Evolutionary conservation across 1,140 invertebrate genomes (phyloP).

Genomic region (Propsilocerus akamusi): DNA sequence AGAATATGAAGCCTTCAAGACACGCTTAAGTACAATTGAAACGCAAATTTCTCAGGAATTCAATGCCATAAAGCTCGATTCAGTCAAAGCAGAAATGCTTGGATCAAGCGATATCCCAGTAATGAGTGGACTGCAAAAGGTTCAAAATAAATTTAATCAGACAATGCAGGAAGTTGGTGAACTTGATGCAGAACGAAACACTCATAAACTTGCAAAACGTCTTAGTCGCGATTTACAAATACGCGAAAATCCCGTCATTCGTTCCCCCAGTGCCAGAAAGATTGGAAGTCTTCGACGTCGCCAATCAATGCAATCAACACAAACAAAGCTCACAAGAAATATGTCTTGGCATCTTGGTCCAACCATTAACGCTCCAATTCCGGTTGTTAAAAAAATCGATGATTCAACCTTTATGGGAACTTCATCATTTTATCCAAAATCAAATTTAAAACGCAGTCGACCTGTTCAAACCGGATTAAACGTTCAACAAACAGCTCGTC

Average conservation of each 20-base stretch:
- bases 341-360: conserved; percentile 16
- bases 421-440: conserved; percentile 3
- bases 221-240: conserved; percentile 55
- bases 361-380: neutral
- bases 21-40: conserved; percentile 47
- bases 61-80: conserved; percentile 25
- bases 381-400: too few relatives aligned
- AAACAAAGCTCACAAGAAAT: conserved; percentile 14
- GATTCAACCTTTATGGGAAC: too few relatives aligned
- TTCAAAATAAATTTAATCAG: conserved; percentile 50
- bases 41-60: conserved; percentile 46
- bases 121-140: conserved; percentile 25
- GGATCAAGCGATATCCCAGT: conserved; percentile 6
- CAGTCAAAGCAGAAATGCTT: conserved; percentile 7
- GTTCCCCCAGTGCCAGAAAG: conserved; percentile 60
- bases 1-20: conserved; percentile 57
- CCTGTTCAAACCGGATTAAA: conserved; percentile 9
- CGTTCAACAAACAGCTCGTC: conserved; percentile 10
- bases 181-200: conserved; percentile 32
- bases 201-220: conserved; percentile 46
- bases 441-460: conserved; percentile 14
- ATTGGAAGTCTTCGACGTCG: conserved; percentile 50
- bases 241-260: conserved; percentile 48
- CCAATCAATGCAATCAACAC: too few relatives aligned
- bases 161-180: conserved; percentile 44